These are phyloP conservation scores for Nannobrachium achirus DNA, from an alignment of 2,113 vertebrate species.

Conservation along the genomic window DNA sequence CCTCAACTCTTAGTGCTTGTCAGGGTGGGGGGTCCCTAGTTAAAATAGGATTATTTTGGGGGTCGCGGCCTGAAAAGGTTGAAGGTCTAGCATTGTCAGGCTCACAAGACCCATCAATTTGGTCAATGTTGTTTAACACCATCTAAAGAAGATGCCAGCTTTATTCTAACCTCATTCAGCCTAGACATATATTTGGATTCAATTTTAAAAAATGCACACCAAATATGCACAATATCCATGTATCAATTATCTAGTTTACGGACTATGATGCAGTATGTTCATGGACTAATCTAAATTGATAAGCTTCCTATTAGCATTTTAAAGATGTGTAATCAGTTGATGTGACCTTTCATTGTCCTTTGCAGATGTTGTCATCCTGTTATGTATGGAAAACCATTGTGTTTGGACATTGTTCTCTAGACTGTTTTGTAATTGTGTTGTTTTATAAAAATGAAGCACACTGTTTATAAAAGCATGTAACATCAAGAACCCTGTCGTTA, in stretches of 20 bases:
- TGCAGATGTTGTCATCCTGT: constrained; percentile 37
- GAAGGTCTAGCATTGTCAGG: no score
- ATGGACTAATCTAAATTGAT: constrained; percentile 14
- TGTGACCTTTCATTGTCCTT: constrained; percentile 31
- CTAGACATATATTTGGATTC: neutral
- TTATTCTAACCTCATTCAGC: neutral
- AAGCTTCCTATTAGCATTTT: constrained; percentile 34
- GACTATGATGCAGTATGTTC: constrained; percentile 1
- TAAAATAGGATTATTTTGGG: no score
- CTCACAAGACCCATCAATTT: no score
- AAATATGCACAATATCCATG: neutral
- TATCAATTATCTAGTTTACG: no score
- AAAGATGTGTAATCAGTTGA: constrained; percentile 28
- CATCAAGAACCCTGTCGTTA: constrained; percentile 37
- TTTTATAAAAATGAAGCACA: constrained; percentile 67
- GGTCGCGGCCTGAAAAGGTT: no score
- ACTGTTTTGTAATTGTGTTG: constrained; percentile 67
- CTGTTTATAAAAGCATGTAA: constrained; percentile 68
- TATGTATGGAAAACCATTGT: constrained; percentile 49
- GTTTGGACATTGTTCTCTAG: constrained; percentile 56
- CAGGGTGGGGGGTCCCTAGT: no score
- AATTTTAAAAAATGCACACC: neutral
- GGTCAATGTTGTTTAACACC: no score
- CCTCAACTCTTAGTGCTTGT: no score
- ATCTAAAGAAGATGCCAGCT: no score